Evolutionary conservation across 2,888 invertebrate species (phyloP).

Genomic region (Ichneumon xanthorius): DNA sequence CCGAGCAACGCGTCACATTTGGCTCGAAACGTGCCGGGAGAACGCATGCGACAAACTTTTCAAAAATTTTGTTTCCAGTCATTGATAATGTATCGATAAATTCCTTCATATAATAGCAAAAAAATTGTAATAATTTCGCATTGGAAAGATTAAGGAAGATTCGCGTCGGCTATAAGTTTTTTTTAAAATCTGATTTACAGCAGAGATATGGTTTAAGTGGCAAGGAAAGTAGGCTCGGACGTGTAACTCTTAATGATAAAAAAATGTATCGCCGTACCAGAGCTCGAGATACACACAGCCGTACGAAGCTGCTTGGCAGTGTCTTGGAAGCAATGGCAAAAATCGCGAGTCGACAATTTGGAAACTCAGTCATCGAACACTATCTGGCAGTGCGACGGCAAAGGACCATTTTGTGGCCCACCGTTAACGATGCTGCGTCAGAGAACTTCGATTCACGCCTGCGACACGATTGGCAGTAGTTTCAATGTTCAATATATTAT

Average conservation of each 20-base stretch:
- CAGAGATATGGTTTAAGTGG: background rate
- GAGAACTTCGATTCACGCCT: constrained; percentile 25
- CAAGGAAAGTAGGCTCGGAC: constrained; percentile 40
- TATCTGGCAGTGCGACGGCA: constrained; percentile 61
- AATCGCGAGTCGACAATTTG: constrained; percentile 47
- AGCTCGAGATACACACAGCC: constrained; percentile 51
- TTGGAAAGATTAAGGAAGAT: background rate
- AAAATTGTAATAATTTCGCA: background rate
- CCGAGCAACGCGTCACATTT: constrained; percentile 51
- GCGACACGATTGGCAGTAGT: constrained; percentile 60
- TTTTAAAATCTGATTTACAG: background rate
- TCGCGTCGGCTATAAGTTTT: background rate
- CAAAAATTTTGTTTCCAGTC: constrained; percentile 26
- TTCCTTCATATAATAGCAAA: background rate
- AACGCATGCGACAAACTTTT: constrained; percentile 38
- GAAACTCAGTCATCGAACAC: constrained; percentile 43
- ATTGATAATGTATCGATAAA: constrained; percentile 1
- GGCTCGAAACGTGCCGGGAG: constrained; percentile 48
- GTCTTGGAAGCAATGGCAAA: constrained; percentile 73
- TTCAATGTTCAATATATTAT: constrained; percentile 9
- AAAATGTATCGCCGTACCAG: constrained; percentile 35
- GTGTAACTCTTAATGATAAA: constrained; percentile 36
- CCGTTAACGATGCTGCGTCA: constrained; percentile 31
- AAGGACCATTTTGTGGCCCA: constrained; percentile 21
- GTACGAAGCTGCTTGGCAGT: constrained; percentile 59